Conservation (phyloP, 1,140 invertebrate species). For the Zaprionus vittiger region DNA sequence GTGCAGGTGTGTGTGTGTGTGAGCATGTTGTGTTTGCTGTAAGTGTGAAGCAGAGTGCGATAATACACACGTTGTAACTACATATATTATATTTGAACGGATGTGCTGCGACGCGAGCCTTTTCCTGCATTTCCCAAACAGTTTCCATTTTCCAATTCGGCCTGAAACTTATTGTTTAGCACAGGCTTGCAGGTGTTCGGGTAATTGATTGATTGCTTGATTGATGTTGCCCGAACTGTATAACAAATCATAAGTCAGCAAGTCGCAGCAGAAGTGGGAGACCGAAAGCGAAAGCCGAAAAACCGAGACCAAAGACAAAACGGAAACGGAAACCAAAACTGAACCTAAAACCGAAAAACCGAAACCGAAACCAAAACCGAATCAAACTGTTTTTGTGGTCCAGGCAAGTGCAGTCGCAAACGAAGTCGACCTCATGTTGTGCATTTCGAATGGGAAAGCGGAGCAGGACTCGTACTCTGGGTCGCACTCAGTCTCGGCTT, state of each 20-base stretch:
- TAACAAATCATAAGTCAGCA: conserved; percentile 4
- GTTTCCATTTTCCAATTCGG: not conserved
- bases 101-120: conserved; percentile 17
- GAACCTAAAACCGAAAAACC: conserved; percentile 2
- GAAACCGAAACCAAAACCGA: not conserved
- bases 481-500: not conserved
- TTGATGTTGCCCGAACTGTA: conserved; percentile 1
- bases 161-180: not conserved
- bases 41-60: not conserved
- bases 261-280: not conserved
- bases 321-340: not conserved
- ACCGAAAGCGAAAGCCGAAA: conserved; percentile 4
- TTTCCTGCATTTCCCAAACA: not conserved
- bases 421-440: conserved; percentile 18
- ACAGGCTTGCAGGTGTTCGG: conserved; percentile 8
- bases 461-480: not conserved
- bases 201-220: conserved; percentile 19
- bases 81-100: conserved; percentile 14
- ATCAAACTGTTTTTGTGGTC: conserved; percentile 26
- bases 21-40: not conserved
- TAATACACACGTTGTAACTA: not conserved
- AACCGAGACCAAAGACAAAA: not conserved
- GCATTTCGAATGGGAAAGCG: conserved; percentile 11
- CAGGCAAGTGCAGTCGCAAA: conserved; percentile 9
- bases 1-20: not conserved